Evolutionary conservation across 2,888 invertebrate species (phyloP).

Genomic region (Oscheius sp.): DNA sequence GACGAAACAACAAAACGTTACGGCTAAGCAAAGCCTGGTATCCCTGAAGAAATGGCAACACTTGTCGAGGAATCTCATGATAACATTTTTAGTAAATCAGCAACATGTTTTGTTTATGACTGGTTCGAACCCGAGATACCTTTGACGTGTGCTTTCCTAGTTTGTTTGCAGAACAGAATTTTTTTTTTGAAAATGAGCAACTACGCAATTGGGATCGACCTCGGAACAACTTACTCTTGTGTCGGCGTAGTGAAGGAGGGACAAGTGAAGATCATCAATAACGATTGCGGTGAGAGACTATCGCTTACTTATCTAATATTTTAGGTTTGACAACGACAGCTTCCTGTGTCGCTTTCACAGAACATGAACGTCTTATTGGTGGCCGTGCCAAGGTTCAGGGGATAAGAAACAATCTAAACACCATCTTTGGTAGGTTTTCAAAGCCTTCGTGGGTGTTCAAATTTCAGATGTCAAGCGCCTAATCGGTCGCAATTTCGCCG

Average conservation of each 20-base stretch:
- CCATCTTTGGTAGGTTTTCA: slow-evolving; percentile 74
- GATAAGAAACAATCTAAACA: slow-evolving; percentile 77
- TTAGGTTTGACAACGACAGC: slow-evolving; percentile 76
- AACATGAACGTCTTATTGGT: slow-evolving; percentile 76
- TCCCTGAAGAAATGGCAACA: no score
- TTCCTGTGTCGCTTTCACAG: slow-evolving; percentile 77
- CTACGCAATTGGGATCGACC: slow-evolving; percentile 72
- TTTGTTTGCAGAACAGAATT: no score
- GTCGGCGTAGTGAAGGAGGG: slow-evolving; percentile 76
- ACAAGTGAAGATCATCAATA: slow-evolving; percentile 77
- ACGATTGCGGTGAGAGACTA: slow-evolving; percentile 74
- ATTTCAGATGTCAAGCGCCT: slow-evolving; percentile 73
- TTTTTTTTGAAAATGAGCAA: slow-evolving; percentile 47
- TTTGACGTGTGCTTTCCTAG: no score
- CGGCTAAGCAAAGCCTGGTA: no score
- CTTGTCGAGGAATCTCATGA: no score
- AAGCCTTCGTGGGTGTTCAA: no score
- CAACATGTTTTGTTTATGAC: no score
- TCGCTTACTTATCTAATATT: background rate
- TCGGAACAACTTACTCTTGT: slow-evolving; percentile 74
- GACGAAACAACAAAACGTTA: no score
- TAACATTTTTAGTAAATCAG: no score
- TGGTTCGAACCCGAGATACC: no score
- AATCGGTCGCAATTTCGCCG: slow-evolving; percentile 76
- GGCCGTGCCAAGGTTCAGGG: slow-evolving; percentile 77